phyloP scores from a whole-genome alignment of 1,140 invertebrate species.

The Drosophila obscura region DNA sequence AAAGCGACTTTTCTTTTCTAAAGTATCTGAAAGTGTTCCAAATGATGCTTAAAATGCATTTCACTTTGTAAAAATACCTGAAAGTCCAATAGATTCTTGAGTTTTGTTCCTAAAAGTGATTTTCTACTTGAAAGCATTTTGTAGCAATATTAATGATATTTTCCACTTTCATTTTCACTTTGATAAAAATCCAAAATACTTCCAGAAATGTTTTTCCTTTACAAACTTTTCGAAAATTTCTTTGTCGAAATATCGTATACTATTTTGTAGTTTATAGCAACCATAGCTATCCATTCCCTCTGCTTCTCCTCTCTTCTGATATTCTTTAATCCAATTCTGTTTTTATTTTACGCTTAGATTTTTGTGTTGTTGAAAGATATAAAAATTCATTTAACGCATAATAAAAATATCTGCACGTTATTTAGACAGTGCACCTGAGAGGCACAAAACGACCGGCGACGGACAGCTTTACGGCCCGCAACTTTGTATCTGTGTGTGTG shows the following conservation, averaged over 20 bases:
- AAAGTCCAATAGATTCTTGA: too few species aligned
- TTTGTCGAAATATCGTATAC: background rate
- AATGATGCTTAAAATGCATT: too few species aligned
- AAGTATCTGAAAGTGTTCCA: too few species aligned
- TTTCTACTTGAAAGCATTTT: too few species aligned
- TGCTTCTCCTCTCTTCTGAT: background rate
- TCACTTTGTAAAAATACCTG: too few species aligned
- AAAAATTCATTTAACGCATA: conserved; percentile 81
- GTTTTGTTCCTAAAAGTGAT: too few species aligned
- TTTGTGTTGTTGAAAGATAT: conserved; percentile 50
- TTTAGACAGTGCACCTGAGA: conserved; percentile 50
- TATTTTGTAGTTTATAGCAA: background rate
- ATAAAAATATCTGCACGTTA: conserved; percentile 78
- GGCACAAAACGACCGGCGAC: conserved; percentile 1
- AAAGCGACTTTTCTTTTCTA: too few species aligned
- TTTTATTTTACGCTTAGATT: conserved; percentile 33
- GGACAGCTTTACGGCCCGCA: conserved; percentile 41
- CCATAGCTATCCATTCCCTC: background rate
- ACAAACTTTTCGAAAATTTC: too few species aligned
- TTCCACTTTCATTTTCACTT: background rate
- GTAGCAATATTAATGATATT: too few species aligned
- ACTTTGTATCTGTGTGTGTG: conserved; percentile 29
- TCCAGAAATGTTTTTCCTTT: too few species aligned
- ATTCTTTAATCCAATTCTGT: background rate
- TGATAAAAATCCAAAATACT: background rate